Percentiles rank a stretch among this genome's conserved stretches.
Conservation (phyloP, 2,888 invertebrate species). For the Acanthosepion pharaonis region DNA sequence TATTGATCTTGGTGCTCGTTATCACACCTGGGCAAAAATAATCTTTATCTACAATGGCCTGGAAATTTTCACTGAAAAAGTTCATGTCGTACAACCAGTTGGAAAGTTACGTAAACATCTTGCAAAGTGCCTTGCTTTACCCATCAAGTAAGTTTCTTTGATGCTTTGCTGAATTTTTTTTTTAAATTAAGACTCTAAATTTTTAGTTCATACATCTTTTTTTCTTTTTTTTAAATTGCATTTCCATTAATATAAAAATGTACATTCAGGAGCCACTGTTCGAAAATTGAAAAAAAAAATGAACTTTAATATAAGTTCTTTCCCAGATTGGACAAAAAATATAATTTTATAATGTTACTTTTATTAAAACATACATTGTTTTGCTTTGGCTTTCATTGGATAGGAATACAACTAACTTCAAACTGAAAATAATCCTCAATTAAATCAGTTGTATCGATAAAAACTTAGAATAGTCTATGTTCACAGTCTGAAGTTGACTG, state of each 20-base stretch:
- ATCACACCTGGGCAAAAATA: constrained; percentile 61
- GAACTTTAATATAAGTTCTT: no score
- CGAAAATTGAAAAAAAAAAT: no score
- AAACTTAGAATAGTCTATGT: no score
- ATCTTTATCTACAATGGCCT: constrained; percentile 59
- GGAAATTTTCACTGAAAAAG: constrained; percentile 55
- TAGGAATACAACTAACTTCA: no score
- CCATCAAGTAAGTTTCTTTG: constrained; percentile 53
- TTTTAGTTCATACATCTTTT: background rate
- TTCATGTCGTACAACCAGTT: constrained; percentile 62
- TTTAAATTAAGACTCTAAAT: background rate
- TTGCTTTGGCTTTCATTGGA: no score
- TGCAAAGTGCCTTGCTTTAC: constrained; percentile 56
- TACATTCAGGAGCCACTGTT: no score
- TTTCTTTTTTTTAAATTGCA: background rate
- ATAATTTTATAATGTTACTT: no score
- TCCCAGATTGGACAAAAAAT: no score
- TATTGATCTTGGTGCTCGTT: constrained; percentile 62
- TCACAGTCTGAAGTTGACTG: no score
- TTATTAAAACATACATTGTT: no score
- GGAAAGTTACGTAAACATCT: constrained; percentile 60
- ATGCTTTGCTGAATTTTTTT: background rate
- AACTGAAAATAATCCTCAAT: no score
- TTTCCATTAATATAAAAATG: background rate
- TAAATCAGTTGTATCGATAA: no score